Evolutionary conservation across 92 coral and sea anemone genomes (phyloP).

Genomic region (Micromussa lordhowensis): DNA sequence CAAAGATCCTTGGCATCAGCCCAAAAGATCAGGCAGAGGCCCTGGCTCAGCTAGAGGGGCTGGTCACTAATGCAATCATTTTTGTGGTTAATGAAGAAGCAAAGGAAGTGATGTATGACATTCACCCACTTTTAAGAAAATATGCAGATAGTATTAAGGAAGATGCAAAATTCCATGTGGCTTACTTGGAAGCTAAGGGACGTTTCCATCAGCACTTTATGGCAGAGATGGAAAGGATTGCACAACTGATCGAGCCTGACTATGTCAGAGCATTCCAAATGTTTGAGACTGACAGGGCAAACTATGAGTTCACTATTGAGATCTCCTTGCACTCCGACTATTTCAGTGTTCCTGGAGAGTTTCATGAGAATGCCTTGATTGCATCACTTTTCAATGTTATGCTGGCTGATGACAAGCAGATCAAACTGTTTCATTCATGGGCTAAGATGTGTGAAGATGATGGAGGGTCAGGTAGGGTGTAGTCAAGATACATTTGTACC

Average conservation of each 20-base stretch:
- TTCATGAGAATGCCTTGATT: conserved; percentile 57
- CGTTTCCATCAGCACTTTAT: conserved; percentile 66
- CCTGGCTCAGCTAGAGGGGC: conserved; percentile 48
- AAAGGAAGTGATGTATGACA: conserved; percentile 63
- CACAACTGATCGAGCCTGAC: conserved; percentile 52
- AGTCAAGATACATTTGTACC: too few relatives aligned
- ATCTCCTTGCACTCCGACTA: conserved; percentile 49
- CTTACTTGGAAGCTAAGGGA: conserved; percentile 51
- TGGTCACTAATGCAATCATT: conserved; percentile 40
- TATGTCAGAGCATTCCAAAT: conserved; percentile 44
- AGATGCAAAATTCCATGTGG: conserved; percentile 4
- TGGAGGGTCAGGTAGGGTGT: conserved; percentile 26
- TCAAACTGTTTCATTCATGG: conserved; percentile 62
- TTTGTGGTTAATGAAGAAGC: conserved; percentile 36
- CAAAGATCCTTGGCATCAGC: conserved; percentile 49
- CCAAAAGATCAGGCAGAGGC: conserved; percentile 9
- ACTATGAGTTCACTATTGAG: conserved; percentile 68
- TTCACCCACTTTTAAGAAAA: conserved; percentile 66
- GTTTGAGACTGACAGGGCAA: conserved; percentile 51
- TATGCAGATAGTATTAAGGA: conserved; percentile 58
- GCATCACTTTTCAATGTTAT: conserved; percentile 66
- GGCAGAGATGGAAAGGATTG: conserved; percentile 41
- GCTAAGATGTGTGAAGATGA: conserved; percentile 43
- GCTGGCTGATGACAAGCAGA: conserved; percentile 45
- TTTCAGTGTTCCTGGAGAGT: conserved; percentile 60